Base-by-base conservation (phyloP, 1,140 invertebrate species). In the Drosophila pandora region DNA sequence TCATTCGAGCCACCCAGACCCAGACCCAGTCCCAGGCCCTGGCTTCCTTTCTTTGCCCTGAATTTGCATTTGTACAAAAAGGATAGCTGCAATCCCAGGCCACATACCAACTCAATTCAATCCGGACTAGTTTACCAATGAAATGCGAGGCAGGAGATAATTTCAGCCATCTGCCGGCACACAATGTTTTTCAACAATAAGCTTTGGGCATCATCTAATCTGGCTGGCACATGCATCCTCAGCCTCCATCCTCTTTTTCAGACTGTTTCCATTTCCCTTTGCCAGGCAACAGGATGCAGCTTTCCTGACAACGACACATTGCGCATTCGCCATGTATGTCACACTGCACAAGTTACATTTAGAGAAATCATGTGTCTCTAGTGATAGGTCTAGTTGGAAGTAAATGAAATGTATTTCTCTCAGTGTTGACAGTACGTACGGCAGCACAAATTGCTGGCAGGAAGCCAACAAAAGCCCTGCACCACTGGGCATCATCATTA, bases 401-500 rank as follows among this genome's bases (percentile, higher is more conserved):
- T 32, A 9, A 32, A 32, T 32, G 8, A 9, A 7, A 6, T 28
- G 6, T 28, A n/a, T 67, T 63, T 25, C 9, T 32, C 22, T 0
- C 12, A 10, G 65, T 53, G 55, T 12, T 2, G 1, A n/a, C 58
- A 72, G 12, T 73, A 69, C 63, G 68, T 56, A 87, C 52, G 67
- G 56, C 57, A 43, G 50, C 52, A 48, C 73, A 81, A 87, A 87
- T 87, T 87, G 82, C 68, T 85, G 82, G 82, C 82, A 85, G 82
- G 64, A 87, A 71, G 82, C 82, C 82, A 85, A 78, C 65, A 32
- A 69, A 68, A 55, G 21, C 50, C 69, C 55, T 73, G 71, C 70
- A 73, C 55, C 58, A 62, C 45, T 55, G 39, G 67, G 58, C 76
- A 37, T 43, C 74, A 52, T 52, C 37, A 60, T 71, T 61, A 41